phyloP scores from a whole-genome alignment of 1,140 invertebrate genomes.

The Magallana angulata region DNA sequence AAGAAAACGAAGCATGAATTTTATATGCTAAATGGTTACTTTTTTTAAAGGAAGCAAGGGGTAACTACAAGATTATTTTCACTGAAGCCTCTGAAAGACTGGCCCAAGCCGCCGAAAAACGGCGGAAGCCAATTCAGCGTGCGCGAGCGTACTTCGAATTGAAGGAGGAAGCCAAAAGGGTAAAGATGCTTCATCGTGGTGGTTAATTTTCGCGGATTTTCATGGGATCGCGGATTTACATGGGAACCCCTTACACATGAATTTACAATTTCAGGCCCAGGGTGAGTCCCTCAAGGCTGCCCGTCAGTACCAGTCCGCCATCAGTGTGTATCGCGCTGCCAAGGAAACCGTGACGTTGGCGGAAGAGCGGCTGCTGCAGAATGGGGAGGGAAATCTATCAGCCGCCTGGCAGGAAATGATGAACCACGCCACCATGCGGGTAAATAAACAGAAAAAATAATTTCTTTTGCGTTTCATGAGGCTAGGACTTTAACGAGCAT shows the following conservation, averaged over 20 bases:
- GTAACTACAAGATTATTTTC: constrained; percentile 89
- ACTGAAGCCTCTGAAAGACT: constrained; percentile 91
- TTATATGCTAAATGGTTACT: not conserved
- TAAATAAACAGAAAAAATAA: constrained; percentile 74
- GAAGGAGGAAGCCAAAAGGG: constrained; percentile 83
- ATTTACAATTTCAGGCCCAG: constrained; percentile 81
- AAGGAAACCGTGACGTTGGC: constrained; percentile 96
- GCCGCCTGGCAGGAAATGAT: constrained; percentile 99
- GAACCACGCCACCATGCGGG: constrained; percentile 95
- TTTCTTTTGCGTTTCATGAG: too few relatives aligned
- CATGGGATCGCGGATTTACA: not conserved
- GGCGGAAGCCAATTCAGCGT: constrained; percentile 92
- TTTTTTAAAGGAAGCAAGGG: constrained; percentile 87
- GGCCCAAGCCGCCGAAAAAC: constrained; percentile 89
- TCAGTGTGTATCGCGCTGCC: constrained; percentile 87
- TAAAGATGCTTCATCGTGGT: constrained; percentile 45
- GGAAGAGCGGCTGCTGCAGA: constrained; percentile 83
- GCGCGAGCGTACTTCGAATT: constrained; percentile 95
- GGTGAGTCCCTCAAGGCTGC: constrained; percentile 93
- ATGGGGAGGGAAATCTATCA: constrained; percentile 90
- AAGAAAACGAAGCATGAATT: too few relatives aligned
- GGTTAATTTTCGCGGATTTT: not conserved
- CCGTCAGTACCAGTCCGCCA: constrained; percentile 94
- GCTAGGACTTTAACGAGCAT: too few relatives aligned
- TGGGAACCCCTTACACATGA: not conserved